A percentile compares a stretch with the other conserved stretches of the same genome.
phyloP scores from a whole-genome alignment of 2,797 vertebrate species.

The Sebastiscus tertius region DNA sequence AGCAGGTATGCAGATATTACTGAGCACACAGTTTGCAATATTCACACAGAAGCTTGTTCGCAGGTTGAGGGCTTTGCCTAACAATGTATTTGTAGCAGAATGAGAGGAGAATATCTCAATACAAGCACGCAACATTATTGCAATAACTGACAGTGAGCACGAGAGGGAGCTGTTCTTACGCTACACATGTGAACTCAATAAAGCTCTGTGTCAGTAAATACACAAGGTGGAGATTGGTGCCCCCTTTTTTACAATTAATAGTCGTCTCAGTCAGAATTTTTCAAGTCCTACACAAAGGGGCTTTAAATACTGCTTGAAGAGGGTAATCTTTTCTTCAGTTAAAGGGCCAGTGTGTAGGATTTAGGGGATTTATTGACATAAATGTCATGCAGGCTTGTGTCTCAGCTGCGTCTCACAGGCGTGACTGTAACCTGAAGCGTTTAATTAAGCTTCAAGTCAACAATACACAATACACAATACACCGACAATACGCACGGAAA shows the following conservation, averaged over 20 bases:
- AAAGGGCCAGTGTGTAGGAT: background rate
- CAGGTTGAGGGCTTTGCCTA: background rate
- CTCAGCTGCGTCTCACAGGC: background rate
- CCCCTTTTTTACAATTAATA: too few relatives aligned
- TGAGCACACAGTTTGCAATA: background rate
- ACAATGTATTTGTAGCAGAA: background rate
- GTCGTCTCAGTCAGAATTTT: background rate
- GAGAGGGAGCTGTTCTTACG: background rate
- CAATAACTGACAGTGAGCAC: background rate
- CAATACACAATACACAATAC: too few relatives aligned
- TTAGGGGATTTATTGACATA: background rate
- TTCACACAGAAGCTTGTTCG: background rate
- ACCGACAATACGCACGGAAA: background rate
- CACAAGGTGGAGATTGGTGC: background rate
- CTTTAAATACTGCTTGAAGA: background rate
- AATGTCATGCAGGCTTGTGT: background rate
- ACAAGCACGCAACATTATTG: background rate
- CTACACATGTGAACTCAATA: background rate
- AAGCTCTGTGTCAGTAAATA: background rate
- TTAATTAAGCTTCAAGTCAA: background rate
- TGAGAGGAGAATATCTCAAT: background rate
- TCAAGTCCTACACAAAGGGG: background rate
- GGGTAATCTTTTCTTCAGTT: background rate
- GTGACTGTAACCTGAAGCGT: background rate
- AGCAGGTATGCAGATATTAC: conserved; percentile 81